Evolutionary conservation across 2,888 invertebrate species (phyloP).

Genomic region (Sicus ferrugineus): DNA sequence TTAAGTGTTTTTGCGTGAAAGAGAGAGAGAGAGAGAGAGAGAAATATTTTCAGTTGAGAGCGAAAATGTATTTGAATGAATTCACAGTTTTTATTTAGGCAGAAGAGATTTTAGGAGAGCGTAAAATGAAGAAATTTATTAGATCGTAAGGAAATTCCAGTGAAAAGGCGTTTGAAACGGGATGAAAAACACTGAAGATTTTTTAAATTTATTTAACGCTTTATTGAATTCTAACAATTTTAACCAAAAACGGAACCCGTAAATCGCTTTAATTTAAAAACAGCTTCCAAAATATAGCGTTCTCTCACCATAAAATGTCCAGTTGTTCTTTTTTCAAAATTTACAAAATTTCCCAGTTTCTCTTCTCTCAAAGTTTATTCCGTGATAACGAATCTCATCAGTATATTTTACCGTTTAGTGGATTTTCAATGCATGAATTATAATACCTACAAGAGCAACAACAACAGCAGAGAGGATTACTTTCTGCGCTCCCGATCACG

Average conservation of each 20-base stretch:
- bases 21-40: too few species aligned
- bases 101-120: background rate
- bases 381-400: background rate
- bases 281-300: too few species aligned
- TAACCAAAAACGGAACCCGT: too few species aligned
- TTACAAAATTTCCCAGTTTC: too few species aligned
- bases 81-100: background rate
- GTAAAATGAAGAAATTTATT: background rate
- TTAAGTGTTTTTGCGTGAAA: too few species aligned
- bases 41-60: background rate
- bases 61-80: constrained; percentile 3
- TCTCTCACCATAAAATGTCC: too few species aligned
- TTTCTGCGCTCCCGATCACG: background rate
- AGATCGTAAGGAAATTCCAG: constrained; percentile 12
- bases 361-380: background rate
- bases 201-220: too few species aligned
- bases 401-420: too few species aligned
- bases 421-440: background rate
- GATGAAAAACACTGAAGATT: background rate
- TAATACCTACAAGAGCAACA: background rate
- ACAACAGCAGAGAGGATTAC: too few species aligned
- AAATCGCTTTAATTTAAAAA: too few species aligned
- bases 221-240: too few species aligned
- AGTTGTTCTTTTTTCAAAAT: too few species aligned
- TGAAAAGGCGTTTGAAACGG: background rate